Base-by-base conservation (phyloP, 2,797 vertebrate species). In the Spinus olivaceus region DNA sequence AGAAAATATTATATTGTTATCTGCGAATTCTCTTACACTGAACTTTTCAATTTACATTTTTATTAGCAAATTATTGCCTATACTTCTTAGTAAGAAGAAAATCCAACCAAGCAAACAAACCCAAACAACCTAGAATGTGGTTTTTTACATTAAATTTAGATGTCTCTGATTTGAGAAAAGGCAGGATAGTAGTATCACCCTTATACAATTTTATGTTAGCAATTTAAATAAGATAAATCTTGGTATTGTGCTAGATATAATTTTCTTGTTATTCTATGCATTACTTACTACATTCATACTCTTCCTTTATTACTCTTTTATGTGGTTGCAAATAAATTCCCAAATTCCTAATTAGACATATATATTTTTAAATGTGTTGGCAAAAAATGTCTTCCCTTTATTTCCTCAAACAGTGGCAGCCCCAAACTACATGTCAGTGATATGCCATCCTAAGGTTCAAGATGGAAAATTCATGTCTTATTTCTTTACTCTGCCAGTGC, bases 71-170 rank as follows among this genome's bases (percentile, higher is more conserved):
- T 39, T 69, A 56, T 80, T 86, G 14, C 2, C 10, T 32, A 3
- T 65, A 18, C 5, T 72, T 79, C 16, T 23, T 22, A 60, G 42
- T 47, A 50, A 42, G 10, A 66, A 66, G 42, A n/a, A 39, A 33
- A 1, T 8, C 4, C 51, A 50, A 65, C 1, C 3, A 50, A n/a
- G 0, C 18, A 64, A 54, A 11, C 19, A 57, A 50, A 30, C 2
- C 0, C 2, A 49, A 56, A 28, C 6, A 39, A 35, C 3, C 8
- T 63, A 28, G 7, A 57, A 69, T 56, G 4, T 32, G 12, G 0
- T 37, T 54, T 74, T 74, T 37, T 30, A 35, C 25, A 41, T 3
- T 69, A 78, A 81, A 70, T 44, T 14, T 60, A 25, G 37, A 28
- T 50, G 5, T 27, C 46, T 81, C 23, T 77, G 33, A 44, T 77